These are phyloP conservation scores for Xyrichtys novacula DNA, from an alignment of 2,797 vertebrate species.

Conservation along the genomic window DNA sequence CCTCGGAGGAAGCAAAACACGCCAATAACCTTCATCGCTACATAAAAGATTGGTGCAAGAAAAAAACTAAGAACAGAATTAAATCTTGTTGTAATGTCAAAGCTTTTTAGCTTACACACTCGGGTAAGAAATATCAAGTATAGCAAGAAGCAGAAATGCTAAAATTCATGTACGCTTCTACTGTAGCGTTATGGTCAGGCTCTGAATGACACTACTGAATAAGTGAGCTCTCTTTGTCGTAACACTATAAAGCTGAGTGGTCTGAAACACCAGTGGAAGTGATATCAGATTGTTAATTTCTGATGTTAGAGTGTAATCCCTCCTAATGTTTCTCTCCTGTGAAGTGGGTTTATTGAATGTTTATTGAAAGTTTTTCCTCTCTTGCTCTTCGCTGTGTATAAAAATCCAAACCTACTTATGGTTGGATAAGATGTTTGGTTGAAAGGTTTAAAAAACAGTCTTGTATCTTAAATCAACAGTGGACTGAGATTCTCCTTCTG, in stretches of 20 bases:
- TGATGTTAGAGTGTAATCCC: too few relatives aligned
- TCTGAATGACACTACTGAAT: too few relatives aligned
- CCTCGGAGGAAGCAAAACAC: too few relatives aligned
- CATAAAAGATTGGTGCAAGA: too few relatives aligned
- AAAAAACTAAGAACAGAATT: too few relatives aligned
- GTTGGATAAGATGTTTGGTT: not conserved
- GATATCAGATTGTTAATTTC: not conserved
- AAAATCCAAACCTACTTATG: not conserved
- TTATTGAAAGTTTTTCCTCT: too few relatives aligned
- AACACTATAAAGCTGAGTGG: not conserved
- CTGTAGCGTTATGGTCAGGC: too few relatives aligned
- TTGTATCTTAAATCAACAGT: not conserved
- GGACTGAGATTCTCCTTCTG: not conserved
- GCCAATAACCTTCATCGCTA: too few relatives aligned
- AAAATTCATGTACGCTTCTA: too few relatives aligned
- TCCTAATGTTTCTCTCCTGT: not conserved
- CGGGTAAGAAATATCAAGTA: not conserved
- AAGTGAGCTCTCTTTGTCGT: too few relatives aligned
- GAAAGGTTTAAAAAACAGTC: not conserved
- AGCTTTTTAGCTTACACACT: not conserved
- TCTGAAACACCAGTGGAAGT: not conserved
- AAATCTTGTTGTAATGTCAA: not conserved
- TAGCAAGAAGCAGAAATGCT: not conserved
- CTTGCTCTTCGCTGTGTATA: too few relatives aligned
- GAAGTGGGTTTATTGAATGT: not conserved